phyloP scores from a whole-genome alignment of 2,888 invertebrate species.

The Macrophya alboannulata region DNA sequence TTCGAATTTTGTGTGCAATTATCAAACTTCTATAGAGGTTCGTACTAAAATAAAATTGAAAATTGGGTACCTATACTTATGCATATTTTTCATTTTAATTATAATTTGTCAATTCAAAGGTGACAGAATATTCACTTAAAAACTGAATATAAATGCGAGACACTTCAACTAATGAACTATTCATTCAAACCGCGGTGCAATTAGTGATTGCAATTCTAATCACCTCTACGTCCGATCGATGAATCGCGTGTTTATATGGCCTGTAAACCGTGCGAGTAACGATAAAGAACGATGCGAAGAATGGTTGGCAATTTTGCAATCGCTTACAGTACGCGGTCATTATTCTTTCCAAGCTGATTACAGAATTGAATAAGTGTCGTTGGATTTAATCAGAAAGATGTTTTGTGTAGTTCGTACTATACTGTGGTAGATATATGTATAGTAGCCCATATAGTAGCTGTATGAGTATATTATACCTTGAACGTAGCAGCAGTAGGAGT shows the following conservation, averaged over 20 bases:
- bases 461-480: no score
- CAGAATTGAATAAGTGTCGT: conserved; percentile 9
- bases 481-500: background rate
- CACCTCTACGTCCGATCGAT: background rate
- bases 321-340: conserved; percentile 20
- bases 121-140: no score
- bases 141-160: background rate
- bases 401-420: background rate
- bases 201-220: background rate
- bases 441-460: no score
- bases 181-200: background rate
- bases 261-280: background rate
- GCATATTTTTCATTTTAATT: background rate
- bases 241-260: conserved; percentile 22
- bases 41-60: background rate
- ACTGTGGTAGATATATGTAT: background rate
- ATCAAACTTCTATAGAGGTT: background rate
- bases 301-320: conserved; percentile 22
- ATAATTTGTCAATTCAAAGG: background rate
- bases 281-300: conserved; percentile 21
- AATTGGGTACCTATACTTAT: background rate
- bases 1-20: background rate
- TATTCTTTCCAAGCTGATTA: conserved; percentile 21
- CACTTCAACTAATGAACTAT: background rate
- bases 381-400: background rate